Conservation (phyloP, 2,113 vertebrate genomes). For the Protobothrops flavoviridis region DNA sequence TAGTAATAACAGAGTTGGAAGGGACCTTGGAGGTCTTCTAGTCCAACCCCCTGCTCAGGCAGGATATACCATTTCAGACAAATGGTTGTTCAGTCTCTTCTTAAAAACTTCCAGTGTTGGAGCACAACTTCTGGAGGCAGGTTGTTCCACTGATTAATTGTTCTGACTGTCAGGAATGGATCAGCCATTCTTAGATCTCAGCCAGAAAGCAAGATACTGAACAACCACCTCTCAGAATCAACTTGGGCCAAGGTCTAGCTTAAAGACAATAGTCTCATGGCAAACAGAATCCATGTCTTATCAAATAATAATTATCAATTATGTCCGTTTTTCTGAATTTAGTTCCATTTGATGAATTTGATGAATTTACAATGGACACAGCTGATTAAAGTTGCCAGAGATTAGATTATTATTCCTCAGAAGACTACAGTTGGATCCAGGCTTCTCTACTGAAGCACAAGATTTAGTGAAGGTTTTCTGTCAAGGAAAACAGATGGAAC, state of each 20-base stretch:
- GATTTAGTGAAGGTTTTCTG: not conserved
- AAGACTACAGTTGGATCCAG: not conserved
- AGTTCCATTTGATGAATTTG: not conserved
- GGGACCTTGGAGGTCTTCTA: too few species aligned
- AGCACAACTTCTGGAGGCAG: too few species aligned
- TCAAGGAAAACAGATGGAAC: not conserved
- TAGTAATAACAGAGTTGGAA: too few species aligned
- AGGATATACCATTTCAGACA: too few species aligned
- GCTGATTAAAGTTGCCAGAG: not conserved
- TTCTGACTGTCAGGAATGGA: not conserved
- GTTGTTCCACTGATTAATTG: too few species aligned
- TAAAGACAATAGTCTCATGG: slow-evolving; percentile 10
- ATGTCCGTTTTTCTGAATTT: not conserved
- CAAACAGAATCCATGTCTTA: not conserved
- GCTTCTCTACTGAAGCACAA: not conserved
- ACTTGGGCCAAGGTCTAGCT: slow-evolving; percentile 18
- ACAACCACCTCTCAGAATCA: slow-evolving; percentile 14
- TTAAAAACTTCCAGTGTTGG: too few species aligned
- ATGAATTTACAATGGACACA: not conserved
- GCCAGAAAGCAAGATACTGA: not conserved
- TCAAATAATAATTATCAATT: not conserved
- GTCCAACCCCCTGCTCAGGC: too few species aligned
- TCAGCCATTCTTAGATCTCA: not conserved
- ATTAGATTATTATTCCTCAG: not conserved
- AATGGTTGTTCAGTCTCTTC: too few species aligned